Evolutionary conservation across 2,888 invertebrate genomes (phyloP).

Genomic region (Petrophora chlorosata): DNA sequence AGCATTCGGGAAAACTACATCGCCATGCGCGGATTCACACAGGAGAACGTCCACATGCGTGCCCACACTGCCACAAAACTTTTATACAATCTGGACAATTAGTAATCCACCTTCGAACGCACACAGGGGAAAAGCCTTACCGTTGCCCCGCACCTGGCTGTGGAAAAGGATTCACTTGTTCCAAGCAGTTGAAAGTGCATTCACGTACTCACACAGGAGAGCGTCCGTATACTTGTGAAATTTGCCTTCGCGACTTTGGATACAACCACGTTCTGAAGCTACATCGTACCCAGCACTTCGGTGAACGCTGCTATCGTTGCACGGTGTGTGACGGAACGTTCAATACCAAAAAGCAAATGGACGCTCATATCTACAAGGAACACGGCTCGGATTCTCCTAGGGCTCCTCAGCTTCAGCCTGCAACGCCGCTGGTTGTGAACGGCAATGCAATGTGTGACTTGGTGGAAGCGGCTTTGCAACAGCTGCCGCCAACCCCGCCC

Average conservation of each 20-base stretch:
- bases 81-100: conserved; percentile 96
- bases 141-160: conserved; percentile 91
- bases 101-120: conserved; percentile 95
- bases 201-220: conserved; percentile 96
- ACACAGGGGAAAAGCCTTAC: conserved; percentile 95
- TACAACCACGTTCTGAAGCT: conserved; percentile 95
- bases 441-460: conserved; percentile 74
- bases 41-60: conserved; percentile 95
- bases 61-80: conserved; percentile 93
- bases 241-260: conserved; percentile 95
- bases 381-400: conserved; percentile 81
- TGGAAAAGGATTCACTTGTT: conserved; percentile 95
- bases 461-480: conserved; percentile 75
- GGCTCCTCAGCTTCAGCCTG: conserved; percentile 56
- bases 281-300: conserved; percentile 95
- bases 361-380: conserved; percentile 89
- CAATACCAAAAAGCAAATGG: conserved; percentile 95
- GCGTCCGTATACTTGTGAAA: conserved; percentile 95
- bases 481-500: conserved; percentile 83
- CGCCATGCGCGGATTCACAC: conserved; percentile 96
- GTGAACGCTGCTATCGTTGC: conserved; percentile 96
- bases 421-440: conserved; percentile 57
- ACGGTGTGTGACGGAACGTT: conserved; percentile 96
- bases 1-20: conserved; percentile 95
- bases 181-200: conserved; percentile 95